Conservation (phyloP, 2,888 invertebrate species). For the Liodrosophila aerea region DNA sequence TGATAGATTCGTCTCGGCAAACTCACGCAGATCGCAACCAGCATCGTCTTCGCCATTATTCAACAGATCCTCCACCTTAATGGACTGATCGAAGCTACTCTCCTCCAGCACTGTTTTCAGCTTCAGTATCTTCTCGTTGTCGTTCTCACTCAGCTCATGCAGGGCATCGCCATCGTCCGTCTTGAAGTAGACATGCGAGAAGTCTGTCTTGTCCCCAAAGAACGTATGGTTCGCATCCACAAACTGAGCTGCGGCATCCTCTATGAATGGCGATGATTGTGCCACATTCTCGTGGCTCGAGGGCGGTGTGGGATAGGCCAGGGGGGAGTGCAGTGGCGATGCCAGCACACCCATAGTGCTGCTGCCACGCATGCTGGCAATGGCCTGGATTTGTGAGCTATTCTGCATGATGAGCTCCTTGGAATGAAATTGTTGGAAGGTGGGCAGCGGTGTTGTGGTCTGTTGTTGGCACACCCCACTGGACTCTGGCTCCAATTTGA, state of each 20-base stretch:
- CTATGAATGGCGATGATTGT: conserved; percentile 82
- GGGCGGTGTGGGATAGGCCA: conserved; percentile 93
- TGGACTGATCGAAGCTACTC: conserved; percentile 78
- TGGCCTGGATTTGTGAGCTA: conserved; percentile 76
- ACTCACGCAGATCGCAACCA: conserved; percentile 81
- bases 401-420: conserved; percentile 83
- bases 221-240: conserved; percentile 80
- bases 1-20: conserved; percentile 81
- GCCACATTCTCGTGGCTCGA: conserved; percentile 90
- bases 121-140: conserved; percentile 81
- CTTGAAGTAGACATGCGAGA: conserved; percentile 78
- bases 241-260: conserved; percentile 79
- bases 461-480: conserved; percentile 10
- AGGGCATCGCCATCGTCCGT: conserved; percentile 55
- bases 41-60: conserved; percentile 79
- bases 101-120: conserved; percentile 81
- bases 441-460: conserved; percentile 89
- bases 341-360: conserved; percentile 83
- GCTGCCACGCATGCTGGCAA: conserved; percentile 81
- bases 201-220: conserved; percentile 81
- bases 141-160: conserved; percentile 77
- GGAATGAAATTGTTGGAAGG: conserved; percentile 91
- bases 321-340: conserved; percentile 87
- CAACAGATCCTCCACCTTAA: conserved; percentile 81
- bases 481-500: conserved; percentile 60